A percentile compares a stretch with the other conserved stretches of the same genome.
phyloP scores from a whole-genome alignment of 2,888 invertebrate genomes.

The Brachycybe producta region DNA sequence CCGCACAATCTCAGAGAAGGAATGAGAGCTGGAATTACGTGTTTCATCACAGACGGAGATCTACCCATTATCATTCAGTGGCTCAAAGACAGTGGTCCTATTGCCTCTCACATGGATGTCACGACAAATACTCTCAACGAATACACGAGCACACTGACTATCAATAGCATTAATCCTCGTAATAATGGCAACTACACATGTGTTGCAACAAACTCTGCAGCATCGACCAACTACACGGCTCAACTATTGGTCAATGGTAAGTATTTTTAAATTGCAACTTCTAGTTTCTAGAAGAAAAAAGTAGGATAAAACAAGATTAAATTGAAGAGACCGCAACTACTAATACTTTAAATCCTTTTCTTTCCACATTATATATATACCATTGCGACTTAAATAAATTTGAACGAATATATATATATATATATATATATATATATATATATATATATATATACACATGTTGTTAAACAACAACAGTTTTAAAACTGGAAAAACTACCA shows the following conservation, averaged over 20 bases:
- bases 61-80: slow-evolving; percentile 36
- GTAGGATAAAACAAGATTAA: too few relatives aligned
- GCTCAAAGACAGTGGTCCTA: slow-evolving; percentile 32
- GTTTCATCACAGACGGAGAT: slow-evolving; percentile 35
- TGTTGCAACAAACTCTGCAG: slow-evolving; percentile 28
- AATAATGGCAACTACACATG: slow-evolving; percentile 33
- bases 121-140: slow-evolving; percentile 27
- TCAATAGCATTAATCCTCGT: slow-evolving; percentile 27
- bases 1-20: slow-evolving; percentile 43
- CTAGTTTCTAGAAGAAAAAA: too few relatives aligned
- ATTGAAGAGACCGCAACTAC: too few relatives aligned
- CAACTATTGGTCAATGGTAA: slow-evolving; percentile 36
- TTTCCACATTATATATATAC: too few relatives aligned
- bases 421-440: too few relatives aligned
- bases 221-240: slow-evolving; percentile 29
- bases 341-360: too few relatives aligned
- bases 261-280: too few relatives aligned
- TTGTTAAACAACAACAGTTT: too few relatives aligned
- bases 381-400: too few relatives aligned
- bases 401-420: too few relatives aligned
- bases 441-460: too few relatives aligned
- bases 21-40: slow-evolving; percentile 34
- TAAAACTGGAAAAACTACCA: too few relatives aligned
- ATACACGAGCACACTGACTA: slow-evolving; percentile 30
- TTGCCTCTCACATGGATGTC: slow-evolving; percentile 27